Percentiles rank a stretch among this genome's conserved stretches.
Evolutionary conservation across 2,888 invertebrate genomes (phyloP).

Genomic region (Rhingia campestris): DNA sequence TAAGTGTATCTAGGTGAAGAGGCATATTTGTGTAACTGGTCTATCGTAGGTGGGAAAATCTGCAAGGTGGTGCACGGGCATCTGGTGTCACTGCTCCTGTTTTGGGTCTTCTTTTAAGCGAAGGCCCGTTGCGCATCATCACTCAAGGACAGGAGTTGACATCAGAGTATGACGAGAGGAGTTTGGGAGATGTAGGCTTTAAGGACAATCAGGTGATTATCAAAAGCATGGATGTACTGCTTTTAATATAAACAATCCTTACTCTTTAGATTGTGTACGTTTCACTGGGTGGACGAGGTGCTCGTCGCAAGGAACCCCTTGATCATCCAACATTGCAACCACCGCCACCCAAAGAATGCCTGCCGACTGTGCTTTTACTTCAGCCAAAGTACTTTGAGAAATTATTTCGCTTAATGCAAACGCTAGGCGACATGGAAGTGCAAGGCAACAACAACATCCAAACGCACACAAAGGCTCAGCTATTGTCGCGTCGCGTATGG

Average conservation of each 20-base stretch:
- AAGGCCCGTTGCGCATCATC: slow-evolving; percentile 95
- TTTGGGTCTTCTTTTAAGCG: slow-evolving; percentile 88
- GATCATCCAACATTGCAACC: slow-evolving; percentile 94
- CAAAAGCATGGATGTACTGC: not conserved
- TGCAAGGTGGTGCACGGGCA: slow-evolving; percentile 81
- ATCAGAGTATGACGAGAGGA: slow-evolving; percentile 95
- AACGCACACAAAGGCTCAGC: slow-evolving; percentile 94
- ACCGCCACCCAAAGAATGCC: slow-evolving; percentile 91
- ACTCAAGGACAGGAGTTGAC: slow-evolving; percentile 96
- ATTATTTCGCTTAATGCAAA: slow-evolving; percentile 94
- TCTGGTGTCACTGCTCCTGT: slow-evolving; percentile 84
- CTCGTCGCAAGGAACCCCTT: slow-evolving; percentile 83
- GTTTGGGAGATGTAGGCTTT: slow-evolving; percentile 94
- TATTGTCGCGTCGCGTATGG: slow-evolving; percentile 96
- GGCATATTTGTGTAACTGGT: not conserved
- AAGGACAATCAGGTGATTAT: slow-evolving; percentile 92
- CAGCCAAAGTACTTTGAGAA: slow-evolving; percentile 95
- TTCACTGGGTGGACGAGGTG: slow-evolving; percentile 89
- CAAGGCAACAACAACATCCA: slow-evolving; percentile 86
- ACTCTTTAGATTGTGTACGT: slow-evolving; percentile 90
- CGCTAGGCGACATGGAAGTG: slow-evolving; percentile 93
- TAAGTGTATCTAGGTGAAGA: slow-evolving; percentile 29
- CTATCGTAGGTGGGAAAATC: slow-evolving; percentile 87
- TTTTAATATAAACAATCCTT: not conserved
- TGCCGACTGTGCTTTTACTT: slow-evolving; percentile 92